Evolutionary conservation across 2,888 invertebrate species (phyloP), one percentile per base, ranked within the genome.

Genomic region (Biston betularia): DNA sequence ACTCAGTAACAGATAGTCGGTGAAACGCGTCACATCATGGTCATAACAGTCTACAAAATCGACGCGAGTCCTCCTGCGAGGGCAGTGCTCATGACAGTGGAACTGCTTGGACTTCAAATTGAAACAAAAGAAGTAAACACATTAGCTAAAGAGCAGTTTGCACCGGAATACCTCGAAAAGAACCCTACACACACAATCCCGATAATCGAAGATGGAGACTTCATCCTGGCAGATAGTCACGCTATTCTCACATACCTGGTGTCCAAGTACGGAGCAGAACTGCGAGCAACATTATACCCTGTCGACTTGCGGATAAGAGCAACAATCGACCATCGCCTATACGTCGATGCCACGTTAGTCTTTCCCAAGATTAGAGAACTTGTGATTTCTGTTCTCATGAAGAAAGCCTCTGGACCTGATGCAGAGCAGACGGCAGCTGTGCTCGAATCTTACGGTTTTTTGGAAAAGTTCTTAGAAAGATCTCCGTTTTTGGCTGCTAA

Each of bases 221-320:
- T 83, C 40, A 35, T 74, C 0, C 63, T 87, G 0, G 71, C 80
- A 8, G 86, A 86, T 38, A 86, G 86, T 48, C 86, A 86, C 42
- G 82, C 86, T 0, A 87, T 87, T 12, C 75, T 82, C 0, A 83
- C 81, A 0, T 87, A 87, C 61, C 65, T 87, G 11, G 79, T 82
- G 0, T 81, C 84, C 0, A 87, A 86, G 61, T 87, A 84, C 46
- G 87, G 86, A 40, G 81, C 76, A 0, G 81, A 82, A 0, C 79
- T 79, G 42, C 70, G 76, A 53, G 73, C 77, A 5, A 69, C 75
- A 55, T 61, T 83, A 14, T 87, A 86, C 71, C 85, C 87, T 58
- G 72, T 63, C 4, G 86, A 85, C 49, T 56, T 81, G 40, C 72
- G 74, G 11, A 48, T 70, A 68, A 79, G 81, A 72, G 80, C 84